These are phyloP conservation scores for Hylia prasina DNA, from an alignment of 2,113 vertebrate genomes.

Conservation along the genomic window DNA sequence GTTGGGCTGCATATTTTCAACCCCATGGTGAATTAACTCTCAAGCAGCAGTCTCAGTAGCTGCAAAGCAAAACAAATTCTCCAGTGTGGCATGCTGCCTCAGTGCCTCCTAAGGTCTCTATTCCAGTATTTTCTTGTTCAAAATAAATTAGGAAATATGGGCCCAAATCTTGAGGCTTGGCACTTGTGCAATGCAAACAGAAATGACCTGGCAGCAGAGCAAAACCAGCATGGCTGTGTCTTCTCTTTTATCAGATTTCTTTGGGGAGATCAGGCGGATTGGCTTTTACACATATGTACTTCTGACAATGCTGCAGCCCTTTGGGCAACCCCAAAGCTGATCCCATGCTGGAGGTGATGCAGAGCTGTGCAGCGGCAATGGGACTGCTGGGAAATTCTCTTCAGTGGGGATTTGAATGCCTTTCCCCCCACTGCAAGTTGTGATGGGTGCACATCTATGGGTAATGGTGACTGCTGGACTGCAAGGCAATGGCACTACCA, in stretches of 20 bases:
- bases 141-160: conserved; percentile 43
- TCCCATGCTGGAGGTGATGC: background rate
- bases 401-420: background rate
- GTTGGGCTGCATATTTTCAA: conserved; percentile 38
- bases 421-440: background rate
- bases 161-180: conserved; percentile 39
- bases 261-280: conserved; percentile 61
- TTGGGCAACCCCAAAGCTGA: background rate
- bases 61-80: conserved; percentile 36
- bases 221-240: background rate
- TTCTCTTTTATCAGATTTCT: conserved; percentile 55
- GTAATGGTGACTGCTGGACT: background rate
- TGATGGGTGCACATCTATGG: background rate
- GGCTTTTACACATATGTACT: conserved; percentile 42
- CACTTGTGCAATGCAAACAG: conserved; percentile 22
- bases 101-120: conserved; percentile 42
- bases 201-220: conserved; percentile 47
- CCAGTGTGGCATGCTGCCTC: background rate
- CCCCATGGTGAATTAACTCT: background rate
- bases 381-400: background rate
- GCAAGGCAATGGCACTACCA: background rate
- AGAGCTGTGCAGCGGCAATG: background rate
- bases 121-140: conserved; percentile 53
- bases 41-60: background rate
- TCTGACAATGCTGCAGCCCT: conserved; percentile 34